phyloP scores from a whole-genome alignment of 1,140 invertebrate species.

The Pemphigus obesinymphae region DNA sequence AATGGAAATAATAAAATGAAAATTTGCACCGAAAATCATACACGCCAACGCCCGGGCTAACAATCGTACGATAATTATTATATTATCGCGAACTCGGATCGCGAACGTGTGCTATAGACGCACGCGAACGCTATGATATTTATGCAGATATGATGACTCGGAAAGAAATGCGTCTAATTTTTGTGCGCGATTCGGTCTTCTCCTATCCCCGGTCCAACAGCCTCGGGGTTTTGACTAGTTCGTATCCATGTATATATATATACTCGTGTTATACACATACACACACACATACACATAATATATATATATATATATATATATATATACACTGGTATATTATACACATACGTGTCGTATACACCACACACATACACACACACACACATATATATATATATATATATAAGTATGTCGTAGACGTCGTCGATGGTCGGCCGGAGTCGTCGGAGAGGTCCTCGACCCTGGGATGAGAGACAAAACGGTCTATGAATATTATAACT shows the following conservation, averaged over 20 bases:
- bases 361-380: no score
- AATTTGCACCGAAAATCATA: background rate
- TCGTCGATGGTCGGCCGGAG: background rate
- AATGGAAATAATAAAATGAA: no score
- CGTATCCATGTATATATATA: background rate
- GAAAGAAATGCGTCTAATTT: slow-evolving; percentile 7
- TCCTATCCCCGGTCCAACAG: background rate
- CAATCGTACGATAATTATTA: background rate
- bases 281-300: no score
- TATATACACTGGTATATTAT: no score
- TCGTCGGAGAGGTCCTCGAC: slow-evolving; percentile 23
- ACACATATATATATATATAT: background rate
- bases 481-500: background rate
- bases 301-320: no score
- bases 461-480: slow-evolving; percentile 31
- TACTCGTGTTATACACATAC: no score
- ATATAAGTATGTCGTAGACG: background rate
- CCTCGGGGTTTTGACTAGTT: background rate
- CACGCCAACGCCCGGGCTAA: background rate
- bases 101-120: background rate
- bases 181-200: background rate
- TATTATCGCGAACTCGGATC: background rate
- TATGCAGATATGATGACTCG: slow-evolving; percentile 20
- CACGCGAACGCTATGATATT: background rate
- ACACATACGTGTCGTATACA: no score